Conservation (phyloP, 2,888 invertebrate species). For the Trissonchulus sp. region DNA sequence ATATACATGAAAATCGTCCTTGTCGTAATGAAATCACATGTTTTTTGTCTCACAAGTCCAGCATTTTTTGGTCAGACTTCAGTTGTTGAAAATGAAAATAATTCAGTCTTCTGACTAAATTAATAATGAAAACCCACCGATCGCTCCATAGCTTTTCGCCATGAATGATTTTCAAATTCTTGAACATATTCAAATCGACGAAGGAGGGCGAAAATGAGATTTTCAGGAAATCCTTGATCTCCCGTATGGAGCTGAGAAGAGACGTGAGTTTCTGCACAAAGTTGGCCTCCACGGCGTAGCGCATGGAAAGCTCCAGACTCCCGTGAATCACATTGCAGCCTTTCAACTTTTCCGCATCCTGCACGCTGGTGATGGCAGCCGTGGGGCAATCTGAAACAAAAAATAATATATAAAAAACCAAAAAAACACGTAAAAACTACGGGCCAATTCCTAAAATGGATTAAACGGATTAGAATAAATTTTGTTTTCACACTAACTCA, state of each 20-base stretch:
- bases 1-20: no score
- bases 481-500: no score
- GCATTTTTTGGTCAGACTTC: no score
- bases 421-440: not conserved
- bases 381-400: slow-evolving; percentile 61
- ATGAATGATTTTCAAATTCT: slow-evolving; percentile 52
- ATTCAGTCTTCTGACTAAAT: no score
- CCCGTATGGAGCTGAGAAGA: slow-evolving; percentile 71
- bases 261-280: slow-evolving; percentile 62
- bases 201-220: slow-evolving; percentile 63
- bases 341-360: slow-evolving; percentile 69
- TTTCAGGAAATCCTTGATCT: slow-evolving; percentile 74
- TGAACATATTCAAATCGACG: slow-evolving; percentile 54
- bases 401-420: not conserved
- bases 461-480: no score
- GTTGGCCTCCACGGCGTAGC: slow-evolving; percentile 61
- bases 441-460: no score
- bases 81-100: no score
- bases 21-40: no score
- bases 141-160: slow-evolving; percentile 54
- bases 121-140: slow-evolving; percentile 49
- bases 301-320: slow-evolving; percentile 74
- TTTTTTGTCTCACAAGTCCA: no score
- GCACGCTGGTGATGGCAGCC: slow-evolving; percentile 72
- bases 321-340: slow-evolving; percentile 82